Base-by-base conservation (phyloP, 2,797 vertebrate genomes). In the Tangara arthus region DNA sequence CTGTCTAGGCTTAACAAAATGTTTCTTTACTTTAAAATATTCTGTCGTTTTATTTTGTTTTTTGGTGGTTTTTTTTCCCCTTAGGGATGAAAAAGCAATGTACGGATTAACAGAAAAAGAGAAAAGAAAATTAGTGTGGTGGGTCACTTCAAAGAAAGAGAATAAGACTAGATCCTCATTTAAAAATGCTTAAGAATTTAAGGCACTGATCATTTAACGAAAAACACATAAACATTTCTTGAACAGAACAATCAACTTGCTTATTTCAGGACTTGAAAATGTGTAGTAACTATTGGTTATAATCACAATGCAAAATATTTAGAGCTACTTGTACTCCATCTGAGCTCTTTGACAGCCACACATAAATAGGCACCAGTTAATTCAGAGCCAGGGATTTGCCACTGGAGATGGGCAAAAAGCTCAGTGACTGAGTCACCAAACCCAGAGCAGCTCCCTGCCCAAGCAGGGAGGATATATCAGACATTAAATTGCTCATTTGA, bases 21-120 rank as follows among this genome's bases (percentile, higher is more conserved):
- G 1, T 4, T 63, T 64, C 4, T 56, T 83, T 39, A 63, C 5
- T 61, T 64, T 26, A 34, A 70, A 84, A 83, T 41, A 8, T 21
- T 69, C 6, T 0, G 3, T 47, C 2, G 0, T 71, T 39, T 55
- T 39, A 7, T 37, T 34, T 64, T 50, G 9, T 0, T 26, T 47
- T 23, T 63, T 19, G n/a, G n/a, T 14, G 2, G 3, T 2, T 61
- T 32, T 52, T 21, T 41, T 18, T 8, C 0, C 3, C 9, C 10
- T 73, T 70, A 30, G 22, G 19, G 55, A 65, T 39, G 8, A 61
- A 72, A 87, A 66, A 2, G 0, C 0, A 3, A 28, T 47, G 1
- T 22, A 27, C 21, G 3, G 1, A 13, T 8, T 35, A 24, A 30
- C 12, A 76, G 5, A 32, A 6, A 70, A 57, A 53, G 10, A 76